Evolutionary conservation across 1,140 invertebrate species (phyloP).

Genomic region (Bombus sibiricus): DNA sequence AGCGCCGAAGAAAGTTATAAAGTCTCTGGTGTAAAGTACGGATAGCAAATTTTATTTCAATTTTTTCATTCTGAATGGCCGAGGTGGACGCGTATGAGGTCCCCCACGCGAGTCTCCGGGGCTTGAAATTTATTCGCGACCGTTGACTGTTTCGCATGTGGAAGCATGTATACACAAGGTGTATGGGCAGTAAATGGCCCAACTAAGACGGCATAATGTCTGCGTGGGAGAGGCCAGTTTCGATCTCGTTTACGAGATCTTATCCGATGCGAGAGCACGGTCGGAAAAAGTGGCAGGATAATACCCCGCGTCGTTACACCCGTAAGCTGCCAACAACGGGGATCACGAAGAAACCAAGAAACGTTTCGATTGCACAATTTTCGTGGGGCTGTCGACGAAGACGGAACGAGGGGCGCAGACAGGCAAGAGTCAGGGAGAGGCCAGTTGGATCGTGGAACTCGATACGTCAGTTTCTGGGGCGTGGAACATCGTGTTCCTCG

Average conservation of each 20-base stretch:
- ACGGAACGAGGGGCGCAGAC: slow-evolving; percentile 5
- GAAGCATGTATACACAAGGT: slow-evolving; percentile 46
- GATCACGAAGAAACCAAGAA: slow-evolving; percentile 54
- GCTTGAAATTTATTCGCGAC: slow-evolving; percentile 25
- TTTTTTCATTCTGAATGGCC: not conserved
- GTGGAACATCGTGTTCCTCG: slow-evolving; percentile 54
- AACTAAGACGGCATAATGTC: slow-evolving; percentile 49
- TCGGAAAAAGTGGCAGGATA: slow-evolving; percentile 46
- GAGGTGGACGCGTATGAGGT: not conserved
- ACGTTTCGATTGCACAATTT: slow-evolving; percentile 57
- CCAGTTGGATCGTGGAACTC: slow-evolving; percentile 57
- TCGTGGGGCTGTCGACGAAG: slow-evolving; percentile 28
- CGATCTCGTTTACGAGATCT: slow-evolving; percentile 66
- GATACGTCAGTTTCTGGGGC: slow-evolving; percentile 64
- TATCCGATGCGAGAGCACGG: slow-evolving; percentile 45
- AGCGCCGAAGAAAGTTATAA: slow-evolving; percentile 12
- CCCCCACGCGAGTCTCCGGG: not conserved
- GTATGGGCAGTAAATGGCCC: slow-evolving; percentile 49
- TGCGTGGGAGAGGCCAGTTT: slow-evolving; percentile 64
- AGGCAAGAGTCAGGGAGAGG: slow-evolving; percentile 2
- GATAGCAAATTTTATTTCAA: not conserved
- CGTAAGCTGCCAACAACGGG: slow-evolving; percentile 24
- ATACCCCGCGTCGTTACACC: slow-evolving; percentile 34
- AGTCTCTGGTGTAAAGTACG: slow-evolving; percentile 1
- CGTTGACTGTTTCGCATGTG: slow-evolving; percentile 35